Evolutionary conservation across 1,140 invertebrate species (phyloP), one percentile per base, ranked within the genome.

Genomic region (Microplitis mediator): DNA sequence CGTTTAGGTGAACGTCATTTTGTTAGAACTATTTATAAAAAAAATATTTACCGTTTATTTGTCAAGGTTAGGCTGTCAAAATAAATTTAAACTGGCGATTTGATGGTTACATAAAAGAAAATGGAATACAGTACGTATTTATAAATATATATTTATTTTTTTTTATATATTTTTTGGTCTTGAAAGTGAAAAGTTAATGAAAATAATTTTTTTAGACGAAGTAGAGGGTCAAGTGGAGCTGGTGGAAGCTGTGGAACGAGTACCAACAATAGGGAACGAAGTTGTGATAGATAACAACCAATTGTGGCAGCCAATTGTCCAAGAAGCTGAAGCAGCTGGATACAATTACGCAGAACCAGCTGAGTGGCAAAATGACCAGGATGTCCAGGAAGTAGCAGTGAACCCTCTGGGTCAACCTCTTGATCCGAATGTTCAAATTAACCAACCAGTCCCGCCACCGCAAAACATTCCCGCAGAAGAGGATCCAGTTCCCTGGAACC

Each of bases 321-420:
- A 8, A 34, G 58, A 61, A 64, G 13, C 11, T 34, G 62, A 34
- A 36, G 4, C 34, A 14, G 23, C 23, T 23, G 35, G 36, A 14
- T n/a, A 39, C 34, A n/a, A 64, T 14, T 36, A 39, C 16, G 62
- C 63, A 9, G n/a, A 14, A 34, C 65, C 65, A 67, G 65, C 65
- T 2, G 65, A 34, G 23, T 23, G 23, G 14, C 16, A 23, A 4
- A 31, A 13, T 32, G 50, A 54, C 23, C 23, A 31, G 32, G 65
- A 54, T 31, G 50, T 52, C 31, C 50, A 11, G 4, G 51, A 32
- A 51, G 3, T 58, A 58, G 23, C 39, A 45, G 8, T 9, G 6
- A 45, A 45, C 39, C 39, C 39, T 3, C 6, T 45, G 5, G 23
- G 23, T 23, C 23, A 23, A 23, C 23, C 23, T 23, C 23, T 54